Evolutionary conservation across 2,113 vertebrate genomes (phyloP), one percentile per base, ranked within the genome.

Genomic region (Haemorhous mexicanus): DNA sequence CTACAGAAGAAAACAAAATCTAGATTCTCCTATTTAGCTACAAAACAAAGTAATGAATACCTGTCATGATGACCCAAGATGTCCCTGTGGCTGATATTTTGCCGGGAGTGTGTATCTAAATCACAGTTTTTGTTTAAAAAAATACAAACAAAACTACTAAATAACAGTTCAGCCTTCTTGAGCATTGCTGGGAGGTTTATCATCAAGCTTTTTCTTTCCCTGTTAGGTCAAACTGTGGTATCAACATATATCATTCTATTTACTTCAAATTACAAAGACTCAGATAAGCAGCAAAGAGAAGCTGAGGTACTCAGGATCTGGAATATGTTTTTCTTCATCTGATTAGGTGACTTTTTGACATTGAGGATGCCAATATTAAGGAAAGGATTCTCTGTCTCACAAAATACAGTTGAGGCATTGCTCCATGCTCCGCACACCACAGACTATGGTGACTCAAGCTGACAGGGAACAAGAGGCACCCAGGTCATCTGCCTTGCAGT

Each of bases 41-140:
- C 61, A n/a, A 87, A 70, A 55, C 6, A 43, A 23, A 66, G 41
- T 5, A 28, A 75, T 49, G 82, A 72, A 61, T 58, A 61, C 7
- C 19, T 61, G 2, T 49, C 13, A 35, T 11, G 33, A 80, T 66
- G 16, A 79, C 11, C n/a, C 32, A 72, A 81, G 23, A 79, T 41
- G 15, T 21, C 58, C 58, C 28, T 30, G 12, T 22, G 18, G 32
- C 28, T 28, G 32, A 4, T 68, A 23, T 68, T 87, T 86, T 74
- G 22, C 53, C 20, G 69, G 49, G 0, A 73, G 23, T 1, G 0
- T 33, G 4, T 35, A 41, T 37, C n/a, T 68, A 61, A 73, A 39
- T 66, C 32, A 33, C 30, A 35, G 11, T n/a, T 78, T 68, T 50
- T 72, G 10, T 10, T 61, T 33, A 91, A 92, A 79, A n/a, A 27